Base-by-base conservation (phyloP, 1,140 invertebrate species). In the Scylla paramamosain region DNA sequence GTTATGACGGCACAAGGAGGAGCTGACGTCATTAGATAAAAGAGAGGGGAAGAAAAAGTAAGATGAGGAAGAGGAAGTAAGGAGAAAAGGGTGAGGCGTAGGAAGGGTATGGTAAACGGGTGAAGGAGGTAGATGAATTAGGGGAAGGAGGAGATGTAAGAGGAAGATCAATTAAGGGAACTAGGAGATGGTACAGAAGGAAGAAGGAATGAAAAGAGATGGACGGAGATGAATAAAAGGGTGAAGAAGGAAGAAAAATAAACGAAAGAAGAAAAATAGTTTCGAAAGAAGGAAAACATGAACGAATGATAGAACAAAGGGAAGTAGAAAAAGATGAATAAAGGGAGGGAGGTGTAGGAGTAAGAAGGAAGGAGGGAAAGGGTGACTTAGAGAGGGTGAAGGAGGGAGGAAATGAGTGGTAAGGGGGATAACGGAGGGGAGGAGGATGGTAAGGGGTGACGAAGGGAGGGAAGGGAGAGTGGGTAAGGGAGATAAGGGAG, bases 381-480 rank as follows among this genome's bases (percentile, higher is more conserved):
- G 4, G 31, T 12, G 91, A 83, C 28, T 39, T 52, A 83, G 77
- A 46, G 14, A 39, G 48, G 25, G 93, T n/a, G 32, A 46, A 52
- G 16, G 88, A 52, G 32, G 20, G 67, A 31, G 93, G n/a, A 7
- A 83, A 32, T 31, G 32, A 31, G 32, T 29, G 10, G 87, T 32
- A 39, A 93, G 92, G 48, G 83, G 28, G 39, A 87, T 32, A 87
- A 32, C 7, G 48, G 46, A 32, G 25, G 83, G 46, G 14, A 86
- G 32, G 8, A 32, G 84, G 83, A 93, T 82, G 92, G 39, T 59
- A 84, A 29, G 39, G 92, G 39, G 29, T 32, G 92, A 93, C 2
- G 52, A 12, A 59, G 10, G 20, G 52, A 8, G 10, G 52, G 52
- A 8, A 20, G 52, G 52, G 52, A 59, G 52, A n/a, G 52, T 16